A percentile compares a stretch with the other conserved stretches of the same genome.
Evolutionary conservation across 1,140 invertebrate genomes (phyloP).

Genomic region (Achroia grisella): DNA sequence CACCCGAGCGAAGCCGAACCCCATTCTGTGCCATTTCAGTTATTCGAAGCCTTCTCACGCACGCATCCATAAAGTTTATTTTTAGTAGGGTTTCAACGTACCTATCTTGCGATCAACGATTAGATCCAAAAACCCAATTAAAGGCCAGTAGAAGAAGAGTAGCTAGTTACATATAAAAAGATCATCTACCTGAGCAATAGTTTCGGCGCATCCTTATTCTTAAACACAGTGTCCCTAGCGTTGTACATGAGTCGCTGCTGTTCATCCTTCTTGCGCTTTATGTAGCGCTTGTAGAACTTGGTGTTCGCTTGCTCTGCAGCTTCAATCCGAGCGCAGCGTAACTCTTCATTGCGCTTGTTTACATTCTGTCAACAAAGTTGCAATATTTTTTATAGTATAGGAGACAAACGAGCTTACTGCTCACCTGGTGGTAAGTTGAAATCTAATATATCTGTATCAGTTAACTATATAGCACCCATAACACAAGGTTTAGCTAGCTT

Average conservation of each 20-base stretch:
- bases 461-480: too few relatives aligned
- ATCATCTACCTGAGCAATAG: slow-evolving; percentile 55
- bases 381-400: too few relatives aligned
- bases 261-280: slow-evolving; percentile 43
- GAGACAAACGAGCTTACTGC: too few relatives aligned
- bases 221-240: slow-evolving; percentile 61
- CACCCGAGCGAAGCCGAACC: too few relatives aligned
- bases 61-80: slow-evolving; percentile 60
- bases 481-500: too few relatives aligned
- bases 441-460: too few relatives aligned
- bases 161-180: too few relatives aligned
- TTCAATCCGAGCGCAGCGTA: slow-evolving; percentile 42
- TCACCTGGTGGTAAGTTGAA: too few relatives aligned
- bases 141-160: slow-evolving; percentile 42
- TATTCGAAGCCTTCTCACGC: slow-evolving; percentile 53
- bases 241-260: slow-evolving; percentile 49
- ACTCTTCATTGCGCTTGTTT: slow-evolving; percentile 59
- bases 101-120: slow-evolving; percentile 51
- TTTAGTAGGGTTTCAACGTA: slow-evolving; percentile 46
- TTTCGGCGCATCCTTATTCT: slow-evolving; percentile 65
- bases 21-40: slow-evolving; percentile 41
- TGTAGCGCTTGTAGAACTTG: slow-evolving; percentile 56
- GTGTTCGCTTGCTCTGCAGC: slow-evolving; percentile 45
- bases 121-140: slow-evolving; percentile 54
- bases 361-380: slow-evolving; percentile 45